Percentiles rank a stretch among this genome's conserved stretches.
These are phyloP conservation scores for Origma solitaria DNA, from an alignment of 2,113 vertebrate species.

Conservation along the genomic window DNA sequence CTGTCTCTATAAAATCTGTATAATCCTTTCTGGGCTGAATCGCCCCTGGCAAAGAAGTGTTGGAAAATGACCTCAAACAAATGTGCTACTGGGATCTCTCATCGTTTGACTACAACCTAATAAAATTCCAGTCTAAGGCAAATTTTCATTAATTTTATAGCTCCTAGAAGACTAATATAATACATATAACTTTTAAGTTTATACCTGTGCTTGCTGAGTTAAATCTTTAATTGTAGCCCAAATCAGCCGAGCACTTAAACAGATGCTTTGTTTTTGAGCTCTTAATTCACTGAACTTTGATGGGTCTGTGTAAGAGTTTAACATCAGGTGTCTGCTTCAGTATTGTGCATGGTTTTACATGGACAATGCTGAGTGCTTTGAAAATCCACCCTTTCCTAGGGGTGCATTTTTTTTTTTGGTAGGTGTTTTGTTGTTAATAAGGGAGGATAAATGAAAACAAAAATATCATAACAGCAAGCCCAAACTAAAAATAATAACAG, in stretches of 20 bases:
- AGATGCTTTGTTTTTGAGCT: conserved; percentile 8
- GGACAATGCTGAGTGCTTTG: background rate
- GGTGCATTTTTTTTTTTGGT: fast-evolving
- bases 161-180: conserved; percentile 18
- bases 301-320: background rate
- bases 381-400: background rate
- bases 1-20: background rate
- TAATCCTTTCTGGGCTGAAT: background rate
- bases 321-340: background rate
- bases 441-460: background rate
- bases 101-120: conserved; percentile 8
- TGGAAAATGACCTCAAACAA: conserved; percentile 41
- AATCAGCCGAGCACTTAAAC: background rate
- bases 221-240: conserved; percentile 30
- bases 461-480: background rate
- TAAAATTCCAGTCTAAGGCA: conserved; percentile 34
- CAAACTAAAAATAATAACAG: background rate
- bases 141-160: conserved; percentile 58
- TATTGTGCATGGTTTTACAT: background rate
- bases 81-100: conserved; percentile 31
- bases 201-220: conserved; percentile 23
- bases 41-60: background rate
- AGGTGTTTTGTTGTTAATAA: background rate
- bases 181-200: conserved; percentile 23
- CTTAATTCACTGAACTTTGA: background rate